phyloP scores from a whole-genome alignment of 2,113 vertebrate species.

The Carassius gibelio region DNA sequence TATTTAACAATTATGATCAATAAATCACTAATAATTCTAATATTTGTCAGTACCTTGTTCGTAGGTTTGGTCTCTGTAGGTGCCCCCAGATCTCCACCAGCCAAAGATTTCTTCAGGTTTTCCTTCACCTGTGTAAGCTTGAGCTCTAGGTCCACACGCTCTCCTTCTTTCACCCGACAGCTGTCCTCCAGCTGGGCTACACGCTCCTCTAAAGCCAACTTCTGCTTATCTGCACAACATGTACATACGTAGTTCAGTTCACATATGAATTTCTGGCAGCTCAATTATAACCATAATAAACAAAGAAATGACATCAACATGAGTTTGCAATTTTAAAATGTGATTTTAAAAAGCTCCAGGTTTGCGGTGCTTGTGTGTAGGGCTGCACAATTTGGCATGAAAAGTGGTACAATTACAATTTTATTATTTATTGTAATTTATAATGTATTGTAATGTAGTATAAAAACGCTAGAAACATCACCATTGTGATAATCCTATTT shows the following conservation, averaged over 20 bases:
- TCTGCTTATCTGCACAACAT: slow-evolving; percentile 74
- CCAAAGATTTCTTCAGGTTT: slow-evolving; percentile 87
- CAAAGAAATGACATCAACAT: not conserved
- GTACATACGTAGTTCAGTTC: slow-evolving; percentile 30
- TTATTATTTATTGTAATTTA: too few relatives aligned
- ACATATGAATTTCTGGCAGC: not conserved
- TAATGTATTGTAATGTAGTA: too few relatives aligned
- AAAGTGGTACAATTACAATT: too few relatives aligned
- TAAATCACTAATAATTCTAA: not conserved
- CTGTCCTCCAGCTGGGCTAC: slow-evolving; percentile 81
- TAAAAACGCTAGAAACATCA: too few relatives aligned
- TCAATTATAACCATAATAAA: not conserved
- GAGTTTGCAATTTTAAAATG: not conserved
- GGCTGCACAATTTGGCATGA: too few relatives aligned
- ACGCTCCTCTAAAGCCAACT: slow-evolving; percentile 77
- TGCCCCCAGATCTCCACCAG: slow-evolving; percentile 83
- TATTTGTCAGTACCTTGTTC: slow-evolving; percentile 69
- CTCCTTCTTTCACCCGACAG: slow-evolving; percentile 84
- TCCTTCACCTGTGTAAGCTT: slow-evolving; percentile 88
- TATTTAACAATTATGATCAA: slow-evolving; percentile 2
- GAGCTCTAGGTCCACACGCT: slow-evolving; percentile 88
- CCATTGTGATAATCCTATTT: too few relatives aligned
- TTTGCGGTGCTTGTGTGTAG: too few relatives aligned
- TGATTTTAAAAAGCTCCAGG: not conserved
- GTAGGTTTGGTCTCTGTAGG: slow-evolving; percentile 74